Conservation (phyloP, 2,113 vertebrate species). For the Daubentonia madagascariensis region DNA sequence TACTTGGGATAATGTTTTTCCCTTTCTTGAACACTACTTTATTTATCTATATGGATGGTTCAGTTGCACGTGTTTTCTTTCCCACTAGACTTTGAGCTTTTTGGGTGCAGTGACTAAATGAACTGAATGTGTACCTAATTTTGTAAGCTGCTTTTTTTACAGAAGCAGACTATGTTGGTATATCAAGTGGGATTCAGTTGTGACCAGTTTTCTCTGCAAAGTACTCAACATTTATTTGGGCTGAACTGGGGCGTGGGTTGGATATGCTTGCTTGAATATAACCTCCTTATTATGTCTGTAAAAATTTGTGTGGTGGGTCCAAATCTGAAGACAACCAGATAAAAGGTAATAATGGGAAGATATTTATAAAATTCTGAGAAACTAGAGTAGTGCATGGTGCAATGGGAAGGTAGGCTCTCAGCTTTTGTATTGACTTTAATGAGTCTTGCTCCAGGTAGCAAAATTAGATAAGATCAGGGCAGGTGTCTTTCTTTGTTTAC, state of each 20-base stretch:
- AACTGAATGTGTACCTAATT: constrained; percentile 28
- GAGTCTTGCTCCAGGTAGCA: background rate
- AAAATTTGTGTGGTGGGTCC: background rate
- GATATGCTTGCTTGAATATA: background rate
- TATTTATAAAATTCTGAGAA: background rate
- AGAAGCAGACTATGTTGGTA: background rate
- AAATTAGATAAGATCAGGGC: background rate
- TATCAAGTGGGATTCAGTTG: background rate
- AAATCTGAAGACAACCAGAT: background rate
- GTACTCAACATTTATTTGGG: background rate
- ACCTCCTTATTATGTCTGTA: background rate
- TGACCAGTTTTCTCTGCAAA: background rate
- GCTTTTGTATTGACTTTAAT: background rate
- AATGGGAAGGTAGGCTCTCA: background rate
- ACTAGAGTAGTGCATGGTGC: background rate
- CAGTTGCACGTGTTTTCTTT: background rate
- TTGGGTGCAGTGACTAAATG: background rate
- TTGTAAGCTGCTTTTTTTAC: constrained; percentile 20
- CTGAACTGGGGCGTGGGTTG: background rate
- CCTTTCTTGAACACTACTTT: constrained; percentile 25
- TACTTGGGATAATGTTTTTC: constrained; percentile 7
- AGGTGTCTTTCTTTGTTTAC: no score
- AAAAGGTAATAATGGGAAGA: background rate
- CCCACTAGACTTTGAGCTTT: background rate
- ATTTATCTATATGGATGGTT: constrained; percentile 1